Conservation (phyloP, 1,140 invertebrate species). For the Temnothorax curvispinosus region DNA sequence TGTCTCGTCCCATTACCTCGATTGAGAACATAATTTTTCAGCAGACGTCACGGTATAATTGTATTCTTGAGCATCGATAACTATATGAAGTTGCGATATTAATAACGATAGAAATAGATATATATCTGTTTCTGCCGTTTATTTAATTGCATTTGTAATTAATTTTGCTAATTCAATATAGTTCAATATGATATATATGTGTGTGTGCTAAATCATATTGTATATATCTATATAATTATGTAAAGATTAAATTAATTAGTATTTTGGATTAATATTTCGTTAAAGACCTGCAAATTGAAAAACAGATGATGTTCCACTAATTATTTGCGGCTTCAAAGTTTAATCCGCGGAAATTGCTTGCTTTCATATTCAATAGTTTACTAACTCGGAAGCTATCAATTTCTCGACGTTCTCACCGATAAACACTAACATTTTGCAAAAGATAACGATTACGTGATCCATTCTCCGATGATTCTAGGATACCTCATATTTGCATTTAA, state of each 20-base stretch:
- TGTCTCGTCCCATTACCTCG: slow-evolving; percentile 4
- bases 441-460: not conserved
- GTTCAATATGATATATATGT: not conserved
- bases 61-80: not conserved
- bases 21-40: slow-evolving; percentile 15
- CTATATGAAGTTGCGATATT: too few relatives aligned
- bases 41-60: not conserved
- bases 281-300: not conserved
- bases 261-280: not conserved
- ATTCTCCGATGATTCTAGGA: not conserved
- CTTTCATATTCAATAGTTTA: not conserved
- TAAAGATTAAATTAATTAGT: not conserved
- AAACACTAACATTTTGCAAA: not conserved
- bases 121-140: not conserved
- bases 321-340: not conserved
- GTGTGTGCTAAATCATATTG: not conserved
- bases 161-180: not conserved
- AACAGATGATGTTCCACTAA: not conserved
- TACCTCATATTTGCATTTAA: not conserved
- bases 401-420: not conserved
- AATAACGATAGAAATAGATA: too few relatives aligned
- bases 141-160: not conserved
- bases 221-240: not conserved
- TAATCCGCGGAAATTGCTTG: slow-evolving; percentile 7
- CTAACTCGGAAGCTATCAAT: not conserved